Evolutionary conservation across 1,140 invertebrate genomes (phyloP).

Genomic region (Macrocentrus cingulum): DNA sequence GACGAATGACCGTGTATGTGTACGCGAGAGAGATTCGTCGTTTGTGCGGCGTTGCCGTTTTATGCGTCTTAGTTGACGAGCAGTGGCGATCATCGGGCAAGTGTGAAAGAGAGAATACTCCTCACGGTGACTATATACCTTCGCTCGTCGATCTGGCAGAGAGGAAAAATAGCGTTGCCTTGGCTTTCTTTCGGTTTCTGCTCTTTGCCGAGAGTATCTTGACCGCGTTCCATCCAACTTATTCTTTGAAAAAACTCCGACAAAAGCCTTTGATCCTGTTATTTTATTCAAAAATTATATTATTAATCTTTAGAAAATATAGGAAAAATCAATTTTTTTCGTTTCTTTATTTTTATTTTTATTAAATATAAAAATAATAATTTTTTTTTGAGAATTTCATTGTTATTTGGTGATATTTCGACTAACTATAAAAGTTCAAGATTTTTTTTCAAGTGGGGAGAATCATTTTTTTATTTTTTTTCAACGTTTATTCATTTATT

Average conservation of each 20-base stretch:
- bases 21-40: constrained; percentile 22
- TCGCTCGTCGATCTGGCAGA: constrained; percentile 28
- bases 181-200: constrained; percentile 44
- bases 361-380: no score
- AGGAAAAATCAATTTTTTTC: no score
- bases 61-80: constrained; percentile 26
- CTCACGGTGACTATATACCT: constrained; percentile 7
- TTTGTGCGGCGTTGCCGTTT: constrained; percentile 30
- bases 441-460: no score
- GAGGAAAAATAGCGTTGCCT: constrained; percentile 52
- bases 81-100: constrained; percentile 19
- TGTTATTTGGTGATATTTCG: no score
- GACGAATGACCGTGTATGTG: constrained; percentile 11
- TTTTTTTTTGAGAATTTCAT: no score
- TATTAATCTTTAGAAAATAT: neutral
- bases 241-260: neutral
- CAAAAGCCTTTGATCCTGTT: neutral
- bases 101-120: constrained; percentile 11
- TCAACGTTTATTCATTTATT: no score
- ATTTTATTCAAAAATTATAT: neutral
- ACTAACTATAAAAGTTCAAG: no score
- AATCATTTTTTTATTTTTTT: no score
- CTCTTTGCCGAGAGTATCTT: constrained; percentile 17
- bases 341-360: no score
- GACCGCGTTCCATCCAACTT: constrained; percentile 25